phyloP scores from a whole-genome alignment of 2,113 vertebrate genomes.

The Rissa tridactyla region DNA sequence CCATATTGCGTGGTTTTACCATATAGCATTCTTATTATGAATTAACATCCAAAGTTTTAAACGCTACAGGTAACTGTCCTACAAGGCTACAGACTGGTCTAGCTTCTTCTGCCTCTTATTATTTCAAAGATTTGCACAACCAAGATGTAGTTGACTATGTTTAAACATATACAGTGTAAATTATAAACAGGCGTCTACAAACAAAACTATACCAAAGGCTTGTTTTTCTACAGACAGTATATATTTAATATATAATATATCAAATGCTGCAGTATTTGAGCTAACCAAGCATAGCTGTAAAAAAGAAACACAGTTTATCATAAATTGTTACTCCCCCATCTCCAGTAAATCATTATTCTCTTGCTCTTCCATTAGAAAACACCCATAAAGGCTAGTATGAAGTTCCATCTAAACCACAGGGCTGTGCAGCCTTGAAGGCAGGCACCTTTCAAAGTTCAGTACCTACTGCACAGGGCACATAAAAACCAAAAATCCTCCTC shows the following conservation, averaged over 20 bases:
- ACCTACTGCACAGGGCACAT: neutral
- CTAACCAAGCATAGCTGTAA: neutral
- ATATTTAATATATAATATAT: neutral
- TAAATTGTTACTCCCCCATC: neutral
- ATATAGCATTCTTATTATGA: accelerated
- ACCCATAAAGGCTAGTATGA: neutral
- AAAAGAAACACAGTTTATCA: neutral
- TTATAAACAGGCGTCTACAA: neutral
- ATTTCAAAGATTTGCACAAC: neutral
- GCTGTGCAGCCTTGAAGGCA: neutral
- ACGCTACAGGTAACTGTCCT: neutral
- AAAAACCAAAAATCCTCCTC: neutral
- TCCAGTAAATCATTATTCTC: neutral
- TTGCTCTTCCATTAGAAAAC: neutral
- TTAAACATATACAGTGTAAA: neutral
- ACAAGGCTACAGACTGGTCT: neutral
- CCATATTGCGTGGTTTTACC: neutral
- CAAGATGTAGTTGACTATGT: neutral
- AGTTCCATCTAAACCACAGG: accelerated
- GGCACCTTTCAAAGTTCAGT: neutral
- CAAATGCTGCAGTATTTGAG: neutral
- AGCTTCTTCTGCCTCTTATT: neutral
- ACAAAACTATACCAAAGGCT: neutral
- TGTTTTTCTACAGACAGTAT: neutral
- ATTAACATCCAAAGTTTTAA: neutral